Percentiles rank a stretch among this genome's conserved stretches.
Evolutionary conservation across 2,888 invertebrate species (phyloP).

Genomic region (Lycocerus yunnanus): DNA sequence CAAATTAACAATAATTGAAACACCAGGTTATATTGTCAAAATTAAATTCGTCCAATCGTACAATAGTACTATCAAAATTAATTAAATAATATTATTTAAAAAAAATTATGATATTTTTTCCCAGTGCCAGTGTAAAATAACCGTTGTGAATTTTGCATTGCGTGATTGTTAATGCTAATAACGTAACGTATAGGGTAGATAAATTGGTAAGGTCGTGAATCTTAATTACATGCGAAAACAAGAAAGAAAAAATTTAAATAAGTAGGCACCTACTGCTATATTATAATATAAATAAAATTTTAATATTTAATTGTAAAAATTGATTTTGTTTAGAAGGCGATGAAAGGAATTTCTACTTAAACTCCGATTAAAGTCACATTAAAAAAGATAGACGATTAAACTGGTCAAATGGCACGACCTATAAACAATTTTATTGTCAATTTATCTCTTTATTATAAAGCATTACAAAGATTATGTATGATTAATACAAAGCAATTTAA

Average conservation of each 20-base stretch:
- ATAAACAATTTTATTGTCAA: conserved; percentile 48
- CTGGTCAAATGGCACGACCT: conserved; percentile 47
- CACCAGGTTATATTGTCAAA: too few species aligned
- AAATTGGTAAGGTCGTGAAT: conserved; percentile 15
- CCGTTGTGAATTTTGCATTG: conserved; percentile 4
- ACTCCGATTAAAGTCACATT: conserved; percentile 27
- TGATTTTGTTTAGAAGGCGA: neutral
- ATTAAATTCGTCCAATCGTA: too few species aligned
- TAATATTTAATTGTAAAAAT: neutral
- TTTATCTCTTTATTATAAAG: conserved; percentile 41
- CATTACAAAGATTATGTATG: conserved; percentile 23
- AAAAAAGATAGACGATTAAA: conserved; percentile 39
- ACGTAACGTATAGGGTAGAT: conserved; percentile 23
- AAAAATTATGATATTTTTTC: neutral
- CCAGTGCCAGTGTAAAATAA: neutral
- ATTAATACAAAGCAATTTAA: conserved; percentile 17
- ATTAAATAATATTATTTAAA: too few species aligned
- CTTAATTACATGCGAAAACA: conserved; percentile 13
- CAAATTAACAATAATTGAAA: neutral
- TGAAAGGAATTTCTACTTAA: conserved; percentile 11
- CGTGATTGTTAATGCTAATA: conserved; percentile 17
- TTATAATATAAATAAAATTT: neutral
- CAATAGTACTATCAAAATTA: too few species aligned
- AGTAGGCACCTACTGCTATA: neutral
- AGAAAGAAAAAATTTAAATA: neutral